Evolutionary conservation across 2,113 vertebrate genomes (phyloP), one percentile per base, ranked within the genome.

Genomic region (Philantomba maxwellii): DNA sequence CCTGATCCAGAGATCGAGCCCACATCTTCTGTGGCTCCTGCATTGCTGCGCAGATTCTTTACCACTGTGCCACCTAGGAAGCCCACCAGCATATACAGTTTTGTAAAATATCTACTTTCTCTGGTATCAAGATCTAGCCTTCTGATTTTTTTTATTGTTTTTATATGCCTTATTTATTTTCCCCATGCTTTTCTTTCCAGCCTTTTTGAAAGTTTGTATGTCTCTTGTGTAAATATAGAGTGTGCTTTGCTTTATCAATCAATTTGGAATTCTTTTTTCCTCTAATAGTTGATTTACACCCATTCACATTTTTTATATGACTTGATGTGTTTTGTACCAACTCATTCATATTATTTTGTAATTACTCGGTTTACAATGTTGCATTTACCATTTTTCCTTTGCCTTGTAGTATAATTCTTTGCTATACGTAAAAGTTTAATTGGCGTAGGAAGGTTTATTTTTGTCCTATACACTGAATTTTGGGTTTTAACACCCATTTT

Each of bases 401-500:
- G n/a, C 28, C 28, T n/a, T 73, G 4, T 83, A 33, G 2, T 60
- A n/a, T 64, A 47, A 89, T 88, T 95, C 10, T 77, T 66, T 55
- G 16, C 45, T 87, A 26, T 87, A 51, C 60, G 91, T 88, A 82
- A 92, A n/a, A 25, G 12, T 90, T 90, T 66, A 43, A 8, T 89
- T 58, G 8, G 8, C 47, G 53, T 90, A 28, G 7, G 7, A 73
- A 25, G 17, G 10, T 53, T 70, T 53, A 3, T 88, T 81, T 97
- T 95, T 64, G 36, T 77, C 15, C 19, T 80, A 16, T 57, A 83
- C 6, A 45, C 15, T 3, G 21, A 92, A 57, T 87, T 89, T 89
- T 23, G 33, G 43, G 3, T 83, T 97, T 93, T 80, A 73, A 66
- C 16, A 89, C 7, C 28, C 49, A 96, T 51, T 77, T 58, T 96